Evolutionary conservation across 2,113 vertebrate species (phyloP), one percentile per base, ranked within the genome.

Genomic region (Pholis gunnellus): DNA sequence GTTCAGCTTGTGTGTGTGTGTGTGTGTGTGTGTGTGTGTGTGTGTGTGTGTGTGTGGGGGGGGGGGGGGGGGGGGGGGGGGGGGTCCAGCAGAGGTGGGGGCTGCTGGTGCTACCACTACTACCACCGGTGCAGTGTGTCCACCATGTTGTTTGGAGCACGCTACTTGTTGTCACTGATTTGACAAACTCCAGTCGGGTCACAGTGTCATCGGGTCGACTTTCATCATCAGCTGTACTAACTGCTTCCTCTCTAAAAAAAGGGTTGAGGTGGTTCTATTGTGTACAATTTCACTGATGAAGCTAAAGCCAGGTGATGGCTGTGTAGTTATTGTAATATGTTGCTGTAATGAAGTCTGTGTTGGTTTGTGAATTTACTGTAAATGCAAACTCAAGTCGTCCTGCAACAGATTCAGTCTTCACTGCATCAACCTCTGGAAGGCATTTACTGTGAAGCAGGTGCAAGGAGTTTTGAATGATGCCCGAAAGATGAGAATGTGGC

Each of bases 111-210:
- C 36, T 66, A 69, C 52, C 31, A 79, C 54, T 44, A 42, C 61
- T 77, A 38, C n/a, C 29, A 46, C 59, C 78, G 27, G 34, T 40
- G 40, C 57, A 34, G 40, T 29, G 63, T 63, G 64, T 81, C 71
- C 67, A 60, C 70, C 76, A 61, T 86, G 71, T 82, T 84, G 65
- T 82, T 84, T 52, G 61, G 52, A 76, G 50, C 29, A 8, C 13
- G n/a, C 36, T 34, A 48, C 36, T 18, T 6, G 20, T 48, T 75
- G 44, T 31, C 57, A 34, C 48, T 64, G 78, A 83, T 76, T 46
- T 44, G 59, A 85, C 36, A 44, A 38, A 75, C 76, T 88, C 75
- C 59, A 74, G 69, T 48, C 59, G 1, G 77, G 84, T 79, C 76
- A 56, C 46, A 6, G 57, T 27, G 64, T 73, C 44, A 36, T 60